These are phyloP conservation scores for Mus minutoides DNA, from an alignment of 2,797 vertebrate genomes.

Conservation along the genomic window DNA sequence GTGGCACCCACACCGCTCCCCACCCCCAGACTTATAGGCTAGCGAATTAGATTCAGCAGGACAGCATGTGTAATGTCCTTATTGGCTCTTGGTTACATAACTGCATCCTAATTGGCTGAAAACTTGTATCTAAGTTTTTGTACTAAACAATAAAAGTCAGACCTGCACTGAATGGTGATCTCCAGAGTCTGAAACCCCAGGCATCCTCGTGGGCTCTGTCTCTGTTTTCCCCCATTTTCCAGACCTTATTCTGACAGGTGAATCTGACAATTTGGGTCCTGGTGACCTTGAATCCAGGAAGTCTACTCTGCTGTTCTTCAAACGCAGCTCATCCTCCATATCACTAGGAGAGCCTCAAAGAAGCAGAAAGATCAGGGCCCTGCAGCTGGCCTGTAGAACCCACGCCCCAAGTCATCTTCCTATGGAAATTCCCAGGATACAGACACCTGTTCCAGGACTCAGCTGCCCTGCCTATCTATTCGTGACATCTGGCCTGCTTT, in stretches of 20 bases:
- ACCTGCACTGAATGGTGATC: background rate
- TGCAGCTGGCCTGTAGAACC: background rate
- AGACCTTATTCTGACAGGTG: background rate
- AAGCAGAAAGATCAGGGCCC: background rate
- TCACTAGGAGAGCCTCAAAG: background rate
- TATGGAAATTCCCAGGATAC: background rate
- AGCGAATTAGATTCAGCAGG: background rate
- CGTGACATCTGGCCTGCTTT: background rate
- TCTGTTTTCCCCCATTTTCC: background rate
- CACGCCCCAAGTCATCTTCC: background rate
- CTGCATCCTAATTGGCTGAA: background rate
- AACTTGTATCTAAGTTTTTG: background rate
- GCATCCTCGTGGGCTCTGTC: background rate
- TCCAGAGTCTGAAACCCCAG: background rate
- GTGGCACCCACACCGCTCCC: background rate
- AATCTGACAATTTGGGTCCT: background rate
- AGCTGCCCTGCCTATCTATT: background rate
- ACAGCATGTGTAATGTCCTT: background rate
- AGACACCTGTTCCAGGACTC: background rate
- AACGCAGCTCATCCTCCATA: background rate
- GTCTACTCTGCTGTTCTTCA: slow-evolving; percentile 23
- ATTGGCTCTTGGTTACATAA: background rate
- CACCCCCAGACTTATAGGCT: background rate
- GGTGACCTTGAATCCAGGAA: background rate
- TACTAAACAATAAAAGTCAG: background rate